Evolutionary conservation across 2,113 vertebrate species (phyloP).

Genomic region (cat (Felis catus)): DNA sequence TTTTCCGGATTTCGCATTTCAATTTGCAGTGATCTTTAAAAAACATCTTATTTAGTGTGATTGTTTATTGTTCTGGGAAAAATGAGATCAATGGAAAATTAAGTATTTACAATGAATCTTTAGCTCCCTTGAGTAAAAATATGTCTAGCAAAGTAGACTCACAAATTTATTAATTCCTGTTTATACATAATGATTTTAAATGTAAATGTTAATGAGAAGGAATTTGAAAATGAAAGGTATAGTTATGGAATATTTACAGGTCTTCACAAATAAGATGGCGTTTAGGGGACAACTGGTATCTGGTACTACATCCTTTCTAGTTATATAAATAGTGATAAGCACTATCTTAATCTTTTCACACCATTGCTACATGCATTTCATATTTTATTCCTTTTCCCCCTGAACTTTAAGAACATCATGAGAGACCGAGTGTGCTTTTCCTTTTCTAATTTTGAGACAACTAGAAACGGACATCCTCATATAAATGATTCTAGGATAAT

Average conservation of each 20-base stretch:
- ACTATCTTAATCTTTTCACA: background rate
- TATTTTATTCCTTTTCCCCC: slow-evolving; percentile 10
- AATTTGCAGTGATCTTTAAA: background rate
- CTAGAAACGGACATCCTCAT: background rate
- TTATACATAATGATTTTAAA: background rate
- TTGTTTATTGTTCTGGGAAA: background rate
- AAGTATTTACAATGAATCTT: background rate
- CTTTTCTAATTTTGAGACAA: slow-evolving; percentile 63
- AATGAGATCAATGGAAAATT: background rate
- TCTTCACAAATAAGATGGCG: background rate
- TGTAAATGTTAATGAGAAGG: background rate
- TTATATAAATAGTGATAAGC: background rate
- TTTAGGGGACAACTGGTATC: background rate
- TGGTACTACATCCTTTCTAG: background rate
- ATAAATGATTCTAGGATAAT: slow-evolving; percentile 53
- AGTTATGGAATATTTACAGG: background rate
- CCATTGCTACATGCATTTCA: background rate
- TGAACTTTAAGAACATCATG: background rate
- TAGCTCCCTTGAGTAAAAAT: background rate
- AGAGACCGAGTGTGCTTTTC: slow-evolving; percentile 43
- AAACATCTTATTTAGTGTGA: background rate
- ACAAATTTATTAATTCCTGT: background rate
- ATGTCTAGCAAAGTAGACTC: background rate
- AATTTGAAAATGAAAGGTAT: background rate
- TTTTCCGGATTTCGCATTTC: background rate